These are phyloP conservation scores for Lepidurus packardi DNA, from an alignment of 1,140 invertebrate species.

Conservation along the genomic window DNA sequence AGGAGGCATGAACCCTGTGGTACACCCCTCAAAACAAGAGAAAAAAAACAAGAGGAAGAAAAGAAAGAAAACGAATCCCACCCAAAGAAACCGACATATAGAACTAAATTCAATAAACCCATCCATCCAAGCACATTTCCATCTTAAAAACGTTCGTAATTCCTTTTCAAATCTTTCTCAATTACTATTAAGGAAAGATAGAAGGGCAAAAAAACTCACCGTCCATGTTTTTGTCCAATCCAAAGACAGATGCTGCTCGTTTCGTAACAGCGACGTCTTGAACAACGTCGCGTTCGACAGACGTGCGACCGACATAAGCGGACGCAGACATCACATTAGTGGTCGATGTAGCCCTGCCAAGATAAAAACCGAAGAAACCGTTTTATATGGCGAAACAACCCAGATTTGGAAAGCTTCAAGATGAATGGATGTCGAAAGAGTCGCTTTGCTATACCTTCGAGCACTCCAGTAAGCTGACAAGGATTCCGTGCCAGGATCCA, in stretches of 20 bases:
- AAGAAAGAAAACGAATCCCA: not conserved
- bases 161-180: not conserved
- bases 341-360: slow-evolving; percentile 68
- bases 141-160: not conserved
- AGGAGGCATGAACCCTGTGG: not conserved
- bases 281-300: slow-evolving; percentile 70
- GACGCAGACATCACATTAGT: slow-evolving; percentile 63
- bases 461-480: slow-evolving; percentile 37
- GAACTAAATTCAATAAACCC: not conserved
- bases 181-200: slow-evolving; percentile 27
- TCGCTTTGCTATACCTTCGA: slow-evolving; percentile 34
- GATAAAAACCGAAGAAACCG: not conserved
- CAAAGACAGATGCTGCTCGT: slow-evolving; percentile 66
- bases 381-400: too few relatives aligned
- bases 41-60: slow-evolving; percentile 25
- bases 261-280: slow-evolving; percentile 67
- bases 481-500: slow-evolving; percentile 66
- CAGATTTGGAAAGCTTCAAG: too few relatives aligned
- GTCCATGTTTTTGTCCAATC: slow-evolving; percentile 62
- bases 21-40: not conserved
- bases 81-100: slow-evolving; percentile 4
- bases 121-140: not conserved
- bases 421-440: too few relatives aligned
- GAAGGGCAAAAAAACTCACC: slow-evolving; percentile 48
- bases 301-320: slow-evolving; percentile 64